Conservation (phyloP, 2,113 vertebrate species). For the Heliornis fulica region DNA sequence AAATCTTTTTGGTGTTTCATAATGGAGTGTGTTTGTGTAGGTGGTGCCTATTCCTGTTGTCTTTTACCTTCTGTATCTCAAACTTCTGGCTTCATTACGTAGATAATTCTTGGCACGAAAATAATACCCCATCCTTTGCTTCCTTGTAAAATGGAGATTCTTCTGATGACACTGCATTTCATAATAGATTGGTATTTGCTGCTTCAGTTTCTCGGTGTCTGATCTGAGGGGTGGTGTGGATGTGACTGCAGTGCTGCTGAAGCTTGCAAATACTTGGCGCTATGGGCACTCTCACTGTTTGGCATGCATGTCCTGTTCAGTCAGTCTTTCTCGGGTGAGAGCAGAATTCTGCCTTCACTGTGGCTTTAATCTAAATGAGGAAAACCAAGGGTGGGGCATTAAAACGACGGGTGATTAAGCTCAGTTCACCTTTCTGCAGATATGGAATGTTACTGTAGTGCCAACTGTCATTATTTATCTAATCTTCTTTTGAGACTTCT, state of each 20-base stretch:
- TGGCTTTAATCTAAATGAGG: neutral
- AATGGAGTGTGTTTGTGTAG: neutral
- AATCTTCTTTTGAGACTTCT: neutral
- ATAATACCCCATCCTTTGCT: neutral
- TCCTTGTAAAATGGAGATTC: neutral
- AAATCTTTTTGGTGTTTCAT: neutral
- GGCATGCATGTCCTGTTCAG: fast-evolving
- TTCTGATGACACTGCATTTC: neutral
- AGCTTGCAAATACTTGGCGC: neutral
- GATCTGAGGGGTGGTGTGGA: neutral
- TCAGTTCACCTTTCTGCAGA: neutral
- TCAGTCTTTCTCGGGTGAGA: fast-evolving
- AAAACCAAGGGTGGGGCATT: neutral
- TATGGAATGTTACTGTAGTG: neutral
- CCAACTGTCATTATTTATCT: neutral
- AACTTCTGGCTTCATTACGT: neutral
- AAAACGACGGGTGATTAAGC: neutral
- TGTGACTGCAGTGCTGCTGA: neutral
- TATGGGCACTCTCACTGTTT: fast-evolving
- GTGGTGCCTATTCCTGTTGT: constrained; percentile 3
- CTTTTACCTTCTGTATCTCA: neutral
- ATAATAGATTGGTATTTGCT: neutral
- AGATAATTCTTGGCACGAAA: neutral
- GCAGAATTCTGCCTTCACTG: neutral
- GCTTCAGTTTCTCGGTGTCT: neutral